Conservation (phyloP, 2,888 invertebrate species). For the Pteria penguin region DNA sequence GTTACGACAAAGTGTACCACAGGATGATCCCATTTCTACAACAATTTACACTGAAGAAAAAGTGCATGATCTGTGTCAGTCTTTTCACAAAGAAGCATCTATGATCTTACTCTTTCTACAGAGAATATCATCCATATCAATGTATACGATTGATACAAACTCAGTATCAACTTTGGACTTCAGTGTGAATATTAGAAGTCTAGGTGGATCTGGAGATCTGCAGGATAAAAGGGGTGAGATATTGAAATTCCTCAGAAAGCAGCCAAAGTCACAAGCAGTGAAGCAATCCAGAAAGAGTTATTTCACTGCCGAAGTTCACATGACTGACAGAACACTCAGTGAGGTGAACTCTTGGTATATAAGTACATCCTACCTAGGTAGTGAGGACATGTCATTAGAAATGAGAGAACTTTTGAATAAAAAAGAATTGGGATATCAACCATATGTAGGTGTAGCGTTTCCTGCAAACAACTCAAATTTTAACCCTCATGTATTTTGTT, state of each 20-base stretch:
- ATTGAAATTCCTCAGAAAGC: neutral
- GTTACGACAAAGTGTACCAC: constrained; percentile 61
- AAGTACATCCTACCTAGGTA: neutral
- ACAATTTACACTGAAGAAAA: constrained; percentile 61
- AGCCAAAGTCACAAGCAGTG: neutral
- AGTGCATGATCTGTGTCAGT: constrained; percentile 59
- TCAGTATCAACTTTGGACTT: neutral
- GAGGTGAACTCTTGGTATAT: constrained; percentile 2
- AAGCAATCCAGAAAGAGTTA: neutral
- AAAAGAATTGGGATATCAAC: constrained; percentile 26
- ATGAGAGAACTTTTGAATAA: constrained; percentile 22
- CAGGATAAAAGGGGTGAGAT: neutral
- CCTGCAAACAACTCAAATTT: constrained; percentile 25
- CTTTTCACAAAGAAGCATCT: constrained; percentile 66
- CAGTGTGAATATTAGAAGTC: neutral
- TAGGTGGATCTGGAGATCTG: too few species aligned
- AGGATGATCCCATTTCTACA: constrained; percentile 53
- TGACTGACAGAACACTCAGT: neutral
- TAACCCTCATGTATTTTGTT: constrained; percentile 72
- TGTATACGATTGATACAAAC: constrained; percentile 37
- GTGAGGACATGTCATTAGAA: neutral
- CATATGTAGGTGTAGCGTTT: constrained; percentile 38
- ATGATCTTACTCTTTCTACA: constrained; percentile 72
- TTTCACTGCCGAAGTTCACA: neutral
- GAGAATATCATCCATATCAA: constrained; percentile 56